Base-by-base conservation (phyloP, 2,113 vertebrate species). In the Oryzias curvinotus region DNA sequence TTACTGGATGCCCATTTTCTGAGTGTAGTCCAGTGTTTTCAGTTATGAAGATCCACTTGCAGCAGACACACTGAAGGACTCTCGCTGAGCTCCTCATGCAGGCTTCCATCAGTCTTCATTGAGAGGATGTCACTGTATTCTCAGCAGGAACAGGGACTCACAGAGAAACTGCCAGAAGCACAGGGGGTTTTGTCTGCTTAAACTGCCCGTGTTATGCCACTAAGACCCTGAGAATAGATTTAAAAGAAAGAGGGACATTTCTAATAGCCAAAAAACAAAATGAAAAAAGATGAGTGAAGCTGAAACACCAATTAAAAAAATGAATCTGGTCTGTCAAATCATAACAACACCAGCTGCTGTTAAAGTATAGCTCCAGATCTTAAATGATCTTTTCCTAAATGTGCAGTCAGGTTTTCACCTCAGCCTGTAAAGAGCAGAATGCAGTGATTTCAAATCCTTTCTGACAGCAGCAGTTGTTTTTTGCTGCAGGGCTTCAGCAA, bases 391-490 rank as follows among this genome's bases (percentile, higher is more conserved):
- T 66, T 25, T 7, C 6, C 42, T 19, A 14, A 61, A 60, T 26
- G 47, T 17, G 23, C 44, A 6, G 25, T 66, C 36, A 23, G 65
- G 57, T 16, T 72, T 60, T 52, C 28, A 61, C 6, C 54, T 66
- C 25, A 25, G 52, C 50, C 45, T 42, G 41, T 16, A 17, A 56
- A 41, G 28, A 62, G 36, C 67, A 51, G 63, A 70, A 73, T 68
- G 73, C 25, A 44, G 53, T 45, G 36, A 56, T 58, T 74, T 56
- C 43, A 68, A 66, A 52, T 56, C 36, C 44, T 56, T 62, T 67
- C 47, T 72, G 52, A 79, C 73, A 75, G 65, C 59, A 54, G 69
- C 57, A 57, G 69, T n/a, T 57, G 60, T 41, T 69, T 56, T 67
- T 62, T 72, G n/a, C 75, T 58, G 65, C 75, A 55, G 52, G 67